A percentile compares a stretch with the other conserved stretches of the same genome.
Conservation (phyloP, 1,140 invertebrate species). For the Ceratina calcarata region DNA sequence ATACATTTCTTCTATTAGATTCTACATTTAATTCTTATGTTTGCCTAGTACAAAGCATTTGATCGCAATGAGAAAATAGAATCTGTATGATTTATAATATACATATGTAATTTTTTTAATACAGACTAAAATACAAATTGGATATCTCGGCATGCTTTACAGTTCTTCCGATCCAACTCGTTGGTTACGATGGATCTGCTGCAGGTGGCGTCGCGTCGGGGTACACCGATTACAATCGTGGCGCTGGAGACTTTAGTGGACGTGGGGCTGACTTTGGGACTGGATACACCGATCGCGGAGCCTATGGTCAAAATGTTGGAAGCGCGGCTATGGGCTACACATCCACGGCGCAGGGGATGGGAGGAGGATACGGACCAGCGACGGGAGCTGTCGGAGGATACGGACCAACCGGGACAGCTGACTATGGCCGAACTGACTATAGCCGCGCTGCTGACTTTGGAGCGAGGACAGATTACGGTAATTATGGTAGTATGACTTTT, state of each 20-base stretch:
- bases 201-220: constrained; percentile 75
- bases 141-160: constrained; percentile 65
- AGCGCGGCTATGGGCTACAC: constrained; percentile 76
- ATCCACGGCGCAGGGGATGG: constrained; percentile 74
- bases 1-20: no score
- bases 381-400: constrained; percentile 74
- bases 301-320: constrained; percentile 75
- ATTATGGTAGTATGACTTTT: constrained; percentile 56
- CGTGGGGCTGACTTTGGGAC: constrained; percentile 73
- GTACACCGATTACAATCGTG: constrained; percentile 77
- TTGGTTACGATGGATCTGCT: constrained; percentile 75
- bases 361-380: constrained; percentile 74
- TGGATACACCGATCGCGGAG: constrained; percentile 76
- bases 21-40: background rate
- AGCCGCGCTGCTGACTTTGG: constrained; percentile 75
- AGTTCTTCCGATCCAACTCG: constrained; percentile 75
- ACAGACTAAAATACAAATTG: constrained; percentile 57
- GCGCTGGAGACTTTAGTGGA: constrained; percentile 75
- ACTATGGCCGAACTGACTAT: constrained; percentile 77
- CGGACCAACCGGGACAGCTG: constrained; percentile 73
- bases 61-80: constrained; percentile 54
- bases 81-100: constrained; percentile 30
- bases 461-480: constrained; percentile 75
- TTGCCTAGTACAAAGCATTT: constrained; percentile 5
- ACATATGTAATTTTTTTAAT: constrained; percentile 36